These are phyloP conservation scores for Caenorhabditis wallacei DNA, from an alignment of 2,888 invertebrate genomes.

Conservation along the genomic window DNA sequence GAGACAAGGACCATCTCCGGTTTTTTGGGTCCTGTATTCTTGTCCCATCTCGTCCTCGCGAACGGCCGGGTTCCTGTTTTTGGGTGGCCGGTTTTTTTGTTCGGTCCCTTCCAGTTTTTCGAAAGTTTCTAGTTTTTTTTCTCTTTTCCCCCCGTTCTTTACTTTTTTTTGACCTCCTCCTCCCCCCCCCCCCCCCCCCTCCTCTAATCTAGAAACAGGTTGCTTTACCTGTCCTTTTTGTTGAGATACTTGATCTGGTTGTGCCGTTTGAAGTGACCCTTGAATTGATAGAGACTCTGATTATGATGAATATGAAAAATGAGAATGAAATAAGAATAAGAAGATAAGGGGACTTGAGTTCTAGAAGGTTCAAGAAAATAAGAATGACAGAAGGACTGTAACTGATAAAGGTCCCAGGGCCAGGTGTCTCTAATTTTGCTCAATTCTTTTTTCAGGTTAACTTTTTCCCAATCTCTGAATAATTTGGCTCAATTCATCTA, in stretches of 20 bases:
- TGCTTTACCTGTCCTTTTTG: constrained; percentile 33
- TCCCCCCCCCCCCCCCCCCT: constrained; percentile 11
- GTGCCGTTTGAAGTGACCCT: background rate
- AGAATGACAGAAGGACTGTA: too few relatives aligned
- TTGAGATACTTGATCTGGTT: constrained; percentile 6
- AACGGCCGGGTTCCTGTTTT: background rate
- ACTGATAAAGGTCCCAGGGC: too few relatives aligned
- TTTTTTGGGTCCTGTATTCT: constrained; percentile 21
- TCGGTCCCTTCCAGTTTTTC: constrained; percentile 31
- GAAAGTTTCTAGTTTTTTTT: background rate
- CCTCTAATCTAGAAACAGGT: constrained; percentile 37
- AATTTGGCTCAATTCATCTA: too few relatives aligned
- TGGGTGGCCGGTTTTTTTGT: constrained; percentile 31
- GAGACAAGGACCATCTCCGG: constrained; percentile 21
- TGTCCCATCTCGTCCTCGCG: background rate
- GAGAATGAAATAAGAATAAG: background rate
- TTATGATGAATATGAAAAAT: background rate
- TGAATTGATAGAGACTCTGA: too few relatives aligned
- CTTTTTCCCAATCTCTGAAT: too few relatives aligned
- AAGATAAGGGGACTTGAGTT: background rate
- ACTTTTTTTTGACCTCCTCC: constrained; percentile 5
- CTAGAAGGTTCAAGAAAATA: too few relatives aligned
- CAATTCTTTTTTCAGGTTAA: too few relatives aligned
- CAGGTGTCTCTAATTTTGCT: too few relatives aligned
- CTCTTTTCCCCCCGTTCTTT: background rate